A percentile compares a stretch with the other conserved stretches of the same genome.
Conservation (phyloP, 2,888 invertebrate species). For the Mythimna ferrago region DNA sequence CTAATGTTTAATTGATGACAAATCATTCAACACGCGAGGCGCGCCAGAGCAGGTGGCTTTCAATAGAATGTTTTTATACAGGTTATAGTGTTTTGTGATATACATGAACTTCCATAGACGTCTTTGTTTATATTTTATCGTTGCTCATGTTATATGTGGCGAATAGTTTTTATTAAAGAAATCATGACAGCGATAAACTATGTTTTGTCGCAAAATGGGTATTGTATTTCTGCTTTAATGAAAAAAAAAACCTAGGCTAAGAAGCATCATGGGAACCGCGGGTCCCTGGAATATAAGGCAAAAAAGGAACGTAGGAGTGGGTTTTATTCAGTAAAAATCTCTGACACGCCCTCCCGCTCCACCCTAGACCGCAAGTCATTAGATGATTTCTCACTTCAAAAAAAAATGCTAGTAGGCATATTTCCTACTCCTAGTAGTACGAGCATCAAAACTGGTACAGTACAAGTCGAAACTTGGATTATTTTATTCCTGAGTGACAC, state of each 20-base stretch:
- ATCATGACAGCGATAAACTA: not conserved
- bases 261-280: too few relatives aligned
- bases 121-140: slow-evolving; percentile 17
- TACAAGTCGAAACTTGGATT: slow-evolving; percentile 48
- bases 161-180: slow-evolving; percentile 1
- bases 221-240: not conserved
- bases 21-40: slow-evolving; percentile 57
- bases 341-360: too few relatives aligned
- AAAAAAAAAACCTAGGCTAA: not conserved
- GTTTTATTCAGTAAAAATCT: too few relatives aligned
- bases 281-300: too few relatives aligned
- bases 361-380: too few relatives aligned
- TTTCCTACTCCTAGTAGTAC: not conserved
- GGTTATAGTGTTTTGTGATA: slow-evolving; percentile 23
- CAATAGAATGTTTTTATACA: slow-evolving; percentile 41
- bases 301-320: too few relatives aligned
- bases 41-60: slow-evolving; percentile 57
- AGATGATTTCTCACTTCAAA: too few relatives aligned
- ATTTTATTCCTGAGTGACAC: slow-evolving; percentile 64
- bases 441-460: slow-evolving; percentile 2
- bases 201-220: not conserved
- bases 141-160: not conserved
- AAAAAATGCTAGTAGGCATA: too few relatives aligned
- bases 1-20: slow-evolving; percentile 70
- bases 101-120: slow-evolving; percentile 5